These are phyloP conservation scores for Mycetomoellerius zeteki DNA, from an alignment of 1,140 invertebrate genomes.

Conservation along the genomic window DNA sequence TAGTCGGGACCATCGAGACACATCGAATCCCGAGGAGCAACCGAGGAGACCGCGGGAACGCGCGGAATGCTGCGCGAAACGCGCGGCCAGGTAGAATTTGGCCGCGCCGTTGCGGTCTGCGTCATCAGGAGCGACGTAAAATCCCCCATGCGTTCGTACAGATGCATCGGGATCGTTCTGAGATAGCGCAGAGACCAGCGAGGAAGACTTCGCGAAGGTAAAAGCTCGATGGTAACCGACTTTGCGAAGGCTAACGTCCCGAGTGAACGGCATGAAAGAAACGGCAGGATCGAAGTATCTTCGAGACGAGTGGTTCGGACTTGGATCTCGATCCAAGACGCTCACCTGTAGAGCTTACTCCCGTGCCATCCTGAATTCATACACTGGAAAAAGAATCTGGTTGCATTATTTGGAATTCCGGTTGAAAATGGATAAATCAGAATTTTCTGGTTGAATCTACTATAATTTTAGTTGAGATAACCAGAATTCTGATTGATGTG, in stretches of 20 bases:
- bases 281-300: background rate
- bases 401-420: too few species aligned
- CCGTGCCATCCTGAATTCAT: background rate
- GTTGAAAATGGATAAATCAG: too few species aligned
- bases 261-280: background rate
- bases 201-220: background rate
- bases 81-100: constrained; percentile 45
- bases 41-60: constrained; percentile 28
- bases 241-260: background rate
- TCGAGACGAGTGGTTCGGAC: background rate
- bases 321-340: background rate
- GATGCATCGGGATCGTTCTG: background rate
- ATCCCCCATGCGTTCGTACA: background rate
- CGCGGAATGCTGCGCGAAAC: constrained; percentile 41
- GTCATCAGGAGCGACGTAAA: constrained; percentile 26
- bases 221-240: background rate
- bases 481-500: too few species aligned
- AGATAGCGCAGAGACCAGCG: background rate
- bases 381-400: too few species aligned
- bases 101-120: constrained; percentile 23
- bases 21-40: background rate
- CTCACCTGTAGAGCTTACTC: background rate
- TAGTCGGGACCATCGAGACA: constrained; percentile 18
- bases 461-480: too few species aligned
- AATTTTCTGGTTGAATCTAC: too few species aligned